Base-by-base conservation (phyloP, 2,113 vertebrate genomes). In the Myotis brandtii region DNA sequence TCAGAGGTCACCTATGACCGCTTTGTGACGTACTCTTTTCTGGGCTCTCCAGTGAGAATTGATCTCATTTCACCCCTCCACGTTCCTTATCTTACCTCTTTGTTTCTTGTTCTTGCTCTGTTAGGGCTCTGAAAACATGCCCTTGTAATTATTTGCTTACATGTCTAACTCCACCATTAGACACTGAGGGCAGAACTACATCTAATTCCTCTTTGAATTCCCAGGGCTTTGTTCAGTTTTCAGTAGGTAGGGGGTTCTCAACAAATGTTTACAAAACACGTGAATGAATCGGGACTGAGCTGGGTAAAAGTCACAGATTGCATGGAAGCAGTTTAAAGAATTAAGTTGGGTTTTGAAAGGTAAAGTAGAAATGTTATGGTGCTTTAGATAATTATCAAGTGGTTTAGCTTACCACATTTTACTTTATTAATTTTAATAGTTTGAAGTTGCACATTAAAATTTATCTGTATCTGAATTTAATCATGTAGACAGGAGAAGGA, bases 331-430 rank as follows among this genome's bases (percentile, higher is more conserved):
- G 32, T 37, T 79, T 86, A 94, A 83, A 86, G n/a, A 16, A 32
- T 18, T 67, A 21, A 87, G 43, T 25, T 91, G 12, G 20, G 14
- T 84, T 97, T 95, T 84, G 27, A 79, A 72, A 93, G 40, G 37
- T 67, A 67, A 73, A 69, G 18, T 73, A 79, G 18, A 3, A 92
- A 84, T 75, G 23, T 40, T 70, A 86, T 7, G 4, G 13, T 85
- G 59, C 66, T 7, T 50, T 80, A 62, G 18, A 76, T 54, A 17
- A 89, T 40, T 80, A 72, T 64, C 73, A 40, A n/a, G 11, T 81
- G 37, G 54, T 90, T 90, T 93, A 91, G 75, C 73, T 72, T 62
- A 54, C 18, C 21, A 69, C 2, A 54, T 64, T 80, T 93, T 73
- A 67, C 25, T 59, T 92, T 76, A 92, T 56, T 75, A 48, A 77